These are phyloP conservation scores for Troides oblongomaculatus DNA, from an alignment of 2,888 invertebrate species.

Conservation along the genomic window DNA sequence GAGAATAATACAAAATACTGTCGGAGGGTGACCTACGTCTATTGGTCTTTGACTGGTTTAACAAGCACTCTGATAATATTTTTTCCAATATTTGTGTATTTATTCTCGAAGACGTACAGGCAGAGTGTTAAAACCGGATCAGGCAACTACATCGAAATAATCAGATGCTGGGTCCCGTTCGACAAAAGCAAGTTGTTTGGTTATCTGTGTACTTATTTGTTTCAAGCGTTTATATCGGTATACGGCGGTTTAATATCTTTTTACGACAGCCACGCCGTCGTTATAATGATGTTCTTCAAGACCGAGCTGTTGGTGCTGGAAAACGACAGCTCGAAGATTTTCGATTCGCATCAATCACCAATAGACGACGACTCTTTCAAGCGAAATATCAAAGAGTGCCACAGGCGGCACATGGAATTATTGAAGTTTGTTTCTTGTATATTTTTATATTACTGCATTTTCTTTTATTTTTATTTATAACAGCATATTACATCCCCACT, in stretches of 20 bases:
- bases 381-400: constrained; percentile 47
- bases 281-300: constrained; percentile 61
- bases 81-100: constrained; percentile 50
- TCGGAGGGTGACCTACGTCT: constrained; percentile 52
- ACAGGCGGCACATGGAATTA: constrained; percentile 52
- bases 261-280: constrained; percentile 54
- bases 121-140: constrained; percentile 48
- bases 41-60: constrained; percentile 53
- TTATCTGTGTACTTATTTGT: constrained; percentile 49
- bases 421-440: constrained; percentile 48
- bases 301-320: constrained; percentile 52
- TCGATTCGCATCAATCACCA: constrained; percentile 34
- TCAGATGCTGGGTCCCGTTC: constrained; percentile 62
- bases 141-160: constrained; percentile 50
- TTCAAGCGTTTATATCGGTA: too few species aligned
- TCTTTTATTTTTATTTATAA: too few species aligned
- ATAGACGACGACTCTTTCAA: constrained; percentile 35
- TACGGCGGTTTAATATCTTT: too few species aligned
- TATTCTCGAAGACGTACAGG: constrained; percentile 47
- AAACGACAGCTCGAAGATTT: constrained; percentile 51
- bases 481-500: too few species aligned
- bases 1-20: constrained; percentile 48
- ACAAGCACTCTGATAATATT: constrained; percentile 52
- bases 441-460: too few species aligned
- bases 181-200: constrained; percentile 48